Evolutionary conservation across 2,888 invertebrate species (phyloP).

Genomic region (Brachylomia viminalis): DNA sequence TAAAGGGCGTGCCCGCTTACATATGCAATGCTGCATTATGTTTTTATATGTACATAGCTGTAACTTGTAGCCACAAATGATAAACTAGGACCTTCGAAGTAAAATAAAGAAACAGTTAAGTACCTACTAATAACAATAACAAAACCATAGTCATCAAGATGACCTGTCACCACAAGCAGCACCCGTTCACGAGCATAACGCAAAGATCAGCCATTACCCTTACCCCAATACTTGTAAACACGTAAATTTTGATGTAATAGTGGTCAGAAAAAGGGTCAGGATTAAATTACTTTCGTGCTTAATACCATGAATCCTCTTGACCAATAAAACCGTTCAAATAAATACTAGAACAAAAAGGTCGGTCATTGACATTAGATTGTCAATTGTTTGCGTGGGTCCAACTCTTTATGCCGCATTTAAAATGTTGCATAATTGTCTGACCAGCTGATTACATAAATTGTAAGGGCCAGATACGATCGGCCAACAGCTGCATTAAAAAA

Average conservation of each 20-base stretch:
- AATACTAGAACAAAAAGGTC: not conserved
- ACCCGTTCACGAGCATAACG: no score
- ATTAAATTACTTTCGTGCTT: not conserved
- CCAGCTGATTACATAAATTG: slow-evolving; percentile 29
- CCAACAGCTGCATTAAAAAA: slow-evolving; percentile 39
- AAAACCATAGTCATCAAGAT: no score
- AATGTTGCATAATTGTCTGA: slow-evolving; percentile 42
- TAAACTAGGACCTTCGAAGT: no score
- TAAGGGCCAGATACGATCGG: slow-evolving; percentile 47
- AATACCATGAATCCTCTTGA: not conserved
- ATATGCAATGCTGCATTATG: no score
- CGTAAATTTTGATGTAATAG: not conserved
- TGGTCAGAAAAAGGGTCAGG: not conserved
- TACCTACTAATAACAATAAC: no score
- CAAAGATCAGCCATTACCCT: no score
- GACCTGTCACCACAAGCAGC: no score
- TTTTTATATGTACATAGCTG: no score
- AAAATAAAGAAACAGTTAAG: no score
- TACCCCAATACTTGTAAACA: no score
- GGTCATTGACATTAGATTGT: slow-evolving; percentile 15
- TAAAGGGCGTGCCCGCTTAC: no score
- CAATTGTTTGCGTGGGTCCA: slow-evolving; percentile 7
- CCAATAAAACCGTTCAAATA: slow-evolving; percentile 6
- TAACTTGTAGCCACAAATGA: no score
- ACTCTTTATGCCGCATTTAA: slow-evolving; percentile 9